phyloP scores from a whole-genome alignment of 2,797 vertebrate species.

The Anguilla marmorata region DNA sequence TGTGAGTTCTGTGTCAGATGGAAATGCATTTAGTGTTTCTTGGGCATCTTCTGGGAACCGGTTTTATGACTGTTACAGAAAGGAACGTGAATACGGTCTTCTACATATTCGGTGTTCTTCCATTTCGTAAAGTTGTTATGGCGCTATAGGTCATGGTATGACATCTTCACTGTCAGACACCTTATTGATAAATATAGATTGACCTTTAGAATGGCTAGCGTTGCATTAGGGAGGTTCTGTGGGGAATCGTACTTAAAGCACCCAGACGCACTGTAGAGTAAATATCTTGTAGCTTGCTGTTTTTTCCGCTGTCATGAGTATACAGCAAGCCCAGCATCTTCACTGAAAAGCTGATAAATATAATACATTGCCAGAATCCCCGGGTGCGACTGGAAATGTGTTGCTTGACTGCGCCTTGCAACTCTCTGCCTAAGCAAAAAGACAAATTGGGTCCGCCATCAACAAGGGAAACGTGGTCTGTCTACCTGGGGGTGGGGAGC shows the following conservation, averaged over 20 bases:
- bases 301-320: slow-evolving; percentile 50
- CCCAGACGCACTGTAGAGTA: slow-evolving; percentile 37
- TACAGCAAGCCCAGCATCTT: slow-evolving; percentile 66
- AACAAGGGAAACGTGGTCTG: slow-evolving; percentile 58
- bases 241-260: slow-evolving; percentile 22
- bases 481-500: slow-evolving; percentile 48
- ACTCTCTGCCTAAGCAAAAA: slow-evolving; percentile 63
- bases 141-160: not conserved
- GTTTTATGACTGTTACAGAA: not conserved
- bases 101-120: not conserved
- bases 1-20: not conserved
- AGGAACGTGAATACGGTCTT: not conserved
- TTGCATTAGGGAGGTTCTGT: slow-evolving; percentile 48
- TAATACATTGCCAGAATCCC: slow-evolving; percentile 61
- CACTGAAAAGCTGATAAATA: slow-evolving; percentile 65
- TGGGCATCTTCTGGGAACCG: not conserved
- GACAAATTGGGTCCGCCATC: slow-evolving; percentile 55
- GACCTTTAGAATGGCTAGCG: slow-evolving; percentile 31
- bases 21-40: not conserved
- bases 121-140: not conserved
- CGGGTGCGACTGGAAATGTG: slow-evolving; percentile 50
- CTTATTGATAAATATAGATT: not conserved
- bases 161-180: not conserved
- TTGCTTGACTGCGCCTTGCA: slow-evolving; percentile 67
- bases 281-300: slow-evolving; percentile 32